phyloP scores from a whole-genome alignment of 2,888 invertebrate species.

The Nomada ferruginata region DNA sequence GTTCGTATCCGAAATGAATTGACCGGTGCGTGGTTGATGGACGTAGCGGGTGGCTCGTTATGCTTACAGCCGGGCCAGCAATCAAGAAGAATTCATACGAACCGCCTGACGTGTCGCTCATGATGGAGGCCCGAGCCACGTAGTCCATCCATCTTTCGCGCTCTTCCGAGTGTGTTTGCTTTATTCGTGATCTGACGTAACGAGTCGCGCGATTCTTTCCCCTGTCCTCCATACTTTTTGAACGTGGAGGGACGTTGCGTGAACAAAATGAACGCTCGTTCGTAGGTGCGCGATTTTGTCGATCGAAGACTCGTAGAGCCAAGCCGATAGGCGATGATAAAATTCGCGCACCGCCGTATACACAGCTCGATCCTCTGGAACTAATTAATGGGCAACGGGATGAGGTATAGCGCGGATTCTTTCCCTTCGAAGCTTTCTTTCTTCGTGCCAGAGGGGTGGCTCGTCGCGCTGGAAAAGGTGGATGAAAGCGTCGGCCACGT shows the following conservation, averaged over 20 bases:
- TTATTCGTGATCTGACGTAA: constrained; percentile 70
- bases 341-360: constrained; percentile 22
- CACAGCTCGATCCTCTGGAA: constrained; percentile 39
- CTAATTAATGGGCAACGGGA: constrained; percentile 68
- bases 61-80: constrained; percentile 76
- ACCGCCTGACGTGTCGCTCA: constrained; percentile 82
- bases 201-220: constrained; percentile 31
- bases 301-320: constrained; percentile 26
- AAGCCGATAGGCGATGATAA: constrained; percentile 28
- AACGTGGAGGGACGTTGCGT: no score
- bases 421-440: constrained; percentile 81
- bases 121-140: constrained; percentile 80
- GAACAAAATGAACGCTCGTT: neutral
- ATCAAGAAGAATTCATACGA: constrained; percentile 81
- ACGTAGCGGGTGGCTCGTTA: constrained; percentile 83
- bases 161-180: constrained; percentile 75
- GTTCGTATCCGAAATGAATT: constrained; percentile 76
- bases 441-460: constrained; percentile 68
- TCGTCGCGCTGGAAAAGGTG: constrained; percentile 73
- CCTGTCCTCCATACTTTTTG: neutral
- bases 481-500: constrained; percentile 75
- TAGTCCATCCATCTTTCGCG: constrained; percentile 79
- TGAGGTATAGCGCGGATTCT: constrained; percentile 75
- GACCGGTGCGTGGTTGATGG: constrained; percentile 80
- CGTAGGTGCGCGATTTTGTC: neutral